phyloP scores from a whole-genome alignment of 1,140 invertebrate species.

The Melitaea cinxia region DNA sequence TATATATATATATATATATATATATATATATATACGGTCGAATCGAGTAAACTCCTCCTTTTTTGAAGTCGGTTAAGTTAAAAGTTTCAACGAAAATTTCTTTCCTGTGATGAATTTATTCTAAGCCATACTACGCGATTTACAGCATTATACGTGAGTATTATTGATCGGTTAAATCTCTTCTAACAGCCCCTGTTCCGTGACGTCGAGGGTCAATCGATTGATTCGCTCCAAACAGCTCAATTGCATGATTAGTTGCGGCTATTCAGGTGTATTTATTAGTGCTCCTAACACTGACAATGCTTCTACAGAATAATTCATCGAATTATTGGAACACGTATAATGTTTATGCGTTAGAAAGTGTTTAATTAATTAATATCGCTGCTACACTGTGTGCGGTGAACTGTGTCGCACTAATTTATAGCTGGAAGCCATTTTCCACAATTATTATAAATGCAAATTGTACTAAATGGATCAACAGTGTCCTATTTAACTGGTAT shows the following conservation, averaged over 20 bases:
- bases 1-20: no score
- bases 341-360: constrained; percentile 1
- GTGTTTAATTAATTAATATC: constrained; percentile 5
- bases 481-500: background rate
- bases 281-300: background rate
- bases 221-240: constrained; percentile 16
- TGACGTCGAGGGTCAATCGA: constrained; percentile 9
- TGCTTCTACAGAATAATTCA: constrained; percentile 2
- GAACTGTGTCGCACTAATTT: background rate
- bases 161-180: no score
- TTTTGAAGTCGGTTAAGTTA: no score
- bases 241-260: constrained; percentile 19
- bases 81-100: no score
- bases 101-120: no score
- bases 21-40: no score
- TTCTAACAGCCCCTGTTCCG: background rate
- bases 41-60: no score
- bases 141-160: no score
- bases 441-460: background rate
- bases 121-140: no score
- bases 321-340: constrained; percentile 11
- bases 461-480: background rate
- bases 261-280: constrained; percentile 15
- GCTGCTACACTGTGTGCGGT: background rate
- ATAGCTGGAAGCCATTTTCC: background rate